A percentile compares a stretch with the other conserved stretches of the same genome.
Conservation (phyloP, 2,113 vertebrate genomes). For the Crotalus tigris region DNA sequence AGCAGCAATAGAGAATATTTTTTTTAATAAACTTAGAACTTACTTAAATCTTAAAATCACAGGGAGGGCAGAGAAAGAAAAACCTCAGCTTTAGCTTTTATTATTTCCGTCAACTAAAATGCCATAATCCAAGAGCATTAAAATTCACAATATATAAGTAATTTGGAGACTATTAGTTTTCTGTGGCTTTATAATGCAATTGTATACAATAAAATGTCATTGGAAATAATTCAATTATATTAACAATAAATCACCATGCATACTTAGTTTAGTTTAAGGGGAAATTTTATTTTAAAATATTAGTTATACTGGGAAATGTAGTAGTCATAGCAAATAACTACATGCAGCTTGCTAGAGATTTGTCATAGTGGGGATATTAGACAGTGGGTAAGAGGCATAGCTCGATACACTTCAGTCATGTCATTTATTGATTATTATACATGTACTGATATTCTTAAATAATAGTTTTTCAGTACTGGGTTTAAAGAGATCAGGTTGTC, state of each 20-base stretch:
- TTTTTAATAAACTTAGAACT: not conserved
- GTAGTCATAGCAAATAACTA: not conserved
- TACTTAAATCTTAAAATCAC: not conserved
- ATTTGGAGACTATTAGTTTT: slow-evolving; percentile 27
- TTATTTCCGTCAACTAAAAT: slow-evolving; percentile 26
- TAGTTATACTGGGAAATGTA: not conserved
- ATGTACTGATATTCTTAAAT: not conserved
- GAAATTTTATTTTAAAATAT: not conserved
- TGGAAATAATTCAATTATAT: slow-evolving; percentile 20
- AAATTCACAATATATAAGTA: slow-evolving; percentile 31
- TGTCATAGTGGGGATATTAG: not conserved
- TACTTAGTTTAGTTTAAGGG: not conserved
- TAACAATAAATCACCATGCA: slow-evolving; percentile 33
- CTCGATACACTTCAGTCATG: not conserved
- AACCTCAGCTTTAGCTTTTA: slow-evolving; percentile 12
- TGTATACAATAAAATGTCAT: slow-evolving; percentile 43
- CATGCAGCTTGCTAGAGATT: not conserved
- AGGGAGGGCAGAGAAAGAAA: not conserved
- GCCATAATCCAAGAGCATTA: slow-evolving; percentile 28
- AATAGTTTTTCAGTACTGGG: not conserved
- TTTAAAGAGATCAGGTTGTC: not conserved
- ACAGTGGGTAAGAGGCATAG: not conserved
- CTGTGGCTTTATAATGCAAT: slow-evolving; percentile 32
- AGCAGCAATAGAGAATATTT: not conserved
- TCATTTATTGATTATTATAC: not conserved